Evolutionary conservation across 2,888 invertebrate genomes (phyloP).

Genomic region (Scaptomyza caliginosa): DNA sequence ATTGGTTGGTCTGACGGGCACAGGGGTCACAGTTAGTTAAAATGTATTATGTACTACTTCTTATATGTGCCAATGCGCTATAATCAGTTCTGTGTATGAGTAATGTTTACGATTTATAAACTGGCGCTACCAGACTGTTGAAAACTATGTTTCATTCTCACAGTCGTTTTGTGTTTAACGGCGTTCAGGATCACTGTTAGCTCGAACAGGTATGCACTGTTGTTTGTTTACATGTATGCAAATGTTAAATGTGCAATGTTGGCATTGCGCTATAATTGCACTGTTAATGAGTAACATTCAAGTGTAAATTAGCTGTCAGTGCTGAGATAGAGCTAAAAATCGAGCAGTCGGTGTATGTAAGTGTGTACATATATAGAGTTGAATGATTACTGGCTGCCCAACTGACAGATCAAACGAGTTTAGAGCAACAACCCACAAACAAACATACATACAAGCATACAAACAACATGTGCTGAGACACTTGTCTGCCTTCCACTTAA

Average conservation of each 20-base stretch:
- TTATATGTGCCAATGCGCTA: not conserved
- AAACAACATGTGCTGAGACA: conserved; percentile 22
- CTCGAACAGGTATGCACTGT: conserved; percentile 13
- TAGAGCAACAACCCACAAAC: conserved; percentile 33
- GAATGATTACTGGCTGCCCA: conserved; percentile 4
- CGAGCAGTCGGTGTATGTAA: conserved; percentile 1
- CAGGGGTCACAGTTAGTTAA: conserved; percentile 28
- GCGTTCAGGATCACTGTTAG: conserved; percentile 10
- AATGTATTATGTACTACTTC: not conserved
- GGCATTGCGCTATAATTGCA: conserved; percentile 22
- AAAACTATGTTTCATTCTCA: not conserved
- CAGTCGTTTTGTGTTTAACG: not conserved
- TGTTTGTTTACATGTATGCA: not conserved
- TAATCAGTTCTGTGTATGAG: not conserved
- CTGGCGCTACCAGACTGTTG: not conserved
- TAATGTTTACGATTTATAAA: not conserved
- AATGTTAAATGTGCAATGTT: not conserved
- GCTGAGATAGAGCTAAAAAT: not conserved
- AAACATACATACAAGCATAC: not conserved
- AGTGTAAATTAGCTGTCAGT: not conserved
- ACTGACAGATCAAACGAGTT: conserved; percentile 26
- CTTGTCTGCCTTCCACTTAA: conserved; percentile 51
- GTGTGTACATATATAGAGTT: not conserved
- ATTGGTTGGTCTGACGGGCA: too few relatives aligned
- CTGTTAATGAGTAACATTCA: conserved; percentile 15